Percentiles rank a stretch among this genome's conserved stretches.
Evolutionary conservation across 2,888 invertebrate species (phyloP).

Genomic region (Helleia helle): DNA sequence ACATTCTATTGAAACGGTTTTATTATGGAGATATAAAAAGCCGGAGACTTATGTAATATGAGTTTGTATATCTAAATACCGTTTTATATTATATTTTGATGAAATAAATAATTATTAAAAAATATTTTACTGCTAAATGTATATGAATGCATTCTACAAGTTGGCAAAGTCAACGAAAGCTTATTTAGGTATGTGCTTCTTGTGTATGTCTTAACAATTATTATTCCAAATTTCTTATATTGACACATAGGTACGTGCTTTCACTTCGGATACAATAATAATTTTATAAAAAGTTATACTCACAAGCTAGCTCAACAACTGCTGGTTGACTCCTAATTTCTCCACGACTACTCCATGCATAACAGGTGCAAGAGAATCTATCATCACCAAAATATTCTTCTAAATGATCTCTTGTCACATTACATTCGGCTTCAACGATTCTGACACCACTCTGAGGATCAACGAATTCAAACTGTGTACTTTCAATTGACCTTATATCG

Average conservation of each 20-base stretch:
- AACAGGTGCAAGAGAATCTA: slow-evolving; percentile 93
- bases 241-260: no score
- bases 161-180: no score
- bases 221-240: no score
- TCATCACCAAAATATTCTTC: slow-evolving; percentile 95
- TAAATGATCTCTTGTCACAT: slow-evolving; percentile 91
- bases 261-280: no score
- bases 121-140: no score
- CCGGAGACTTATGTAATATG: no score
- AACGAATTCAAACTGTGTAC: slow-evolving; percentile 86
- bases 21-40: background rate
- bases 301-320: slow-evolving; percentile 93
- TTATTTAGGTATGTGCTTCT: no score
- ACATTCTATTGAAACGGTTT: background rate
- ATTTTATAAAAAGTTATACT: slow-evolving; percentile 79
- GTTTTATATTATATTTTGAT: no score
- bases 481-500: slow-evolving; percentile 79
- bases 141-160: no score
- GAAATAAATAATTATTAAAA: no score
- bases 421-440: slow-evolving; percentile 89
- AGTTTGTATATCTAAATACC: no score
- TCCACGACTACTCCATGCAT: slow-evolving; percentile 92
- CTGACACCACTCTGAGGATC: slow-evolving; percentile 92
- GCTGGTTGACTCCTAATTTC: slow-evolving; percentile 92
- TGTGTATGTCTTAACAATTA: no score